These are phyloP conservation scores for Aeoliscus strigatus DNA, from an alignment of 2,797 vertebrate species.

Conservation along the genomic window DNA sequence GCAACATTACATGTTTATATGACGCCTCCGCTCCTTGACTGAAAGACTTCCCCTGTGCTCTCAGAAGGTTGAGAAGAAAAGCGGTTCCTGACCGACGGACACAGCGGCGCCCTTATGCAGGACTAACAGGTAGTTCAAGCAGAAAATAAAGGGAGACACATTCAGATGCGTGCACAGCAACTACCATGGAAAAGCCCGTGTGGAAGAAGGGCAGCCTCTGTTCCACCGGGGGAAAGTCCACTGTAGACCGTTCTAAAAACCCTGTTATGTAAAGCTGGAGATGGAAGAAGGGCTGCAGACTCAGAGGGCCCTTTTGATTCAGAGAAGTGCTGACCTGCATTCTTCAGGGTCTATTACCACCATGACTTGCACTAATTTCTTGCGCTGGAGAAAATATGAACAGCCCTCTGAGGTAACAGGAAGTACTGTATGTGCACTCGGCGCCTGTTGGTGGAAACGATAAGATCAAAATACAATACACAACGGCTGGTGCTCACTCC, in stretches of 20 bases:
- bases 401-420: too few species aligned
- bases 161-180: slow-evolving; percentile 22
- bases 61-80: too few species aligned
- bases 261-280: slow-evolving; percentile 57
- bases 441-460: too few species aligned
- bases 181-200: too few species aligned
- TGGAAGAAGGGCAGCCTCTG: slow-evolving; percentile 49
- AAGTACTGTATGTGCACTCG: too few species aligned
- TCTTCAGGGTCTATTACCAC: slow-evolving; percentile 5
- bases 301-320: slow-evolving; percentile 12
- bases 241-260: slow-evolving; percentile 58
- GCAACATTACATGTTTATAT: too few species aligned
- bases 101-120: slow-evolving; percentile 22
- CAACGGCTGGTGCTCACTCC: too few species aligned
- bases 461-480: too few species aligned
- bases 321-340: slow-evolving; percentile 9
- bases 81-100: too few species aligned
- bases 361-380: slow-evolving; percentile 6
- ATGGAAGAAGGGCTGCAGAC: slow-evolving; percentile 7
- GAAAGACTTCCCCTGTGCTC: too few species aligned
- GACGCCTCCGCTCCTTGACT: too few species aligned
- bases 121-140: slow-evolving; percentile 44
- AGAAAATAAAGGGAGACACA: too few species aligned
- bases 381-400: slow-evolving; percentile 11
- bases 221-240: slow-evolving; percentile 52